Evolutionary conservation across 2,113 vertebrate genomes (phyloP), one percentile per base, ranked within the genome.

Genomic region (Tiliqua scincoides): DNA sequence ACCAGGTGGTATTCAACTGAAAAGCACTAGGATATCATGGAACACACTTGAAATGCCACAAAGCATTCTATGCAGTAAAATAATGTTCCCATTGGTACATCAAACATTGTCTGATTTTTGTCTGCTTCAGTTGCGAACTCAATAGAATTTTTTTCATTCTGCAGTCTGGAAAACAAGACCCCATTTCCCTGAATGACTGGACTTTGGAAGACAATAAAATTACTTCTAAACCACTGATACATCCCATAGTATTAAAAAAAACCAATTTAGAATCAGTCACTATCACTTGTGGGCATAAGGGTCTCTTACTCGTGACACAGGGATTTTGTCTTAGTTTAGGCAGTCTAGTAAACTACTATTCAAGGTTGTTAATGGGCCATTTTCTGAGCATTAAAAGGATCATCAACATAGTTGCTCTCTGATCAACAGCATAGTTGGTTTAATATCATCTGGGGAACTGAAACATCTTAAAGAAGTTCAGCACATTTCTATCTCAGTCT

Each of bases 81-180:
- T 91, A 91, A 84, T 17, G 52, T 63, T 86, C 85, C 84, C 73
- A 72, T 57, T 80, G 30, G 43, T 62, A 35, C 35, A 77, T 80
- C 79, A 70, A 88, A 93, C 87, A 62, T 1, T 23, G 4, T 87
- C 90, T 85, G n/a, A 54, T 25, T 87, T 92, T 84, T 54, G 18
- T 89, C 68, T 89, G 74, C 68, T 92, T 90, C 87, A 88, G n/a
- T 88, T 87, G 80, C 48, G 92, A 94, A 94, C 79, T 79, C 78
- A 87, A 92, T 6, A 10, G 85, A 85, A 85, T 79, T 84, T 1
- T 3, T 83, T 83, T 86, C 84, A 87, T 92, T 61, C 71, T 63
- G 63, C 18, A 87, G 83, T 40, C 75, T 89, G 74, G 59, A 88
- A 91, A 73, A 85, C 89, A 81, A 92, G 78, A 67, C 37, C 67